Conservation (phyloP, 1,140 invertebrate species). For the Mercenaria mercenaria region DNA sequence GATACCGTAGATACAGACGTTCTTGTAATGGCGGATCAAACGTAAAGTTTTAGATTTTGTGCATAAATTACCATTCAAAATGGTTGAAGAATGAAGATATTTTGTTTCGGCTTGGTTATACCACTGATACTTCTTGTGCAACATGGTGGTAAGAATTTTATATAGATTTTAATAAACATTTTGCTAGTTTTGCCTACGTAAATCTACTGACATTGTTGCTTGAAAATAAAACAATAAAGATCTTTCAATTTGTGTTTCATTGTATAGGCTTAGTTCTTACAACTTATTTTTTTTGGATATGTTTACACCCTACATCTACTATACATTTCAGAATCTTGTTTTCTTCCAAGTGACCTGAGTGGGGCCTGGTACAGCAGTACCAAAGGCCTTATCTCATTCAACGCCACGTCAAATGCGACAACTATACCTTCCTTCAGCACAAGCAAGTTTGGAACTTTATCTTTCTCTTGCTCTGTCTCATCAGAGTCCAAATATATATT, state of each 20-base stretch:
- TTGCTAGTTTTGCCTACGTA: no score
- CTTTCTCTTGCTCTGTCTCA: background rate
- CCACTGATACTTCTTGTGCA: background rate
- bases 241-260: no score
- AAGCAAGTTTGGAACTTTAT: slow-evolving; percentile 19
- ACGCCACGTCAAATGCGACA: background rate
- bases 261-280: no score
- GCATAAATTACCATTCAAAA: background rate
- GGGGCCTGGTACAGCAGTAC: slow-evolving; percentile 46
- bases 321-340: slow-evolving; percentile 34
- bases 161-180: no score
- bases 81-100: slow-evolving; percentile 39
- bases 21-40: slow-evolving; percentile 25
- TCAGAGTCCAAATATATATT: slow-evolving; percentile 41
- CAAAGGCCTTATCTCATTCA: slow-evolving; percentile 1
- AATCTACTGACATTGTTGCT: no score
- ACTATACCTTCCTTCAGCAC: slow-evolving; percentile 24
- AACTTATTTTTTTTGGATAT: no score
- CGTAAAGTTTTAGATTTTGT: background rate
- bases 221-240: no score
- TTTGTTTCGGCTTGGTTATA: background rate
- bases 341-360: slow-evolving; percentile 24
- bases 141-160: slow-evolving; percentile 35
- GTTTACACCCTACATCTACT: no score
- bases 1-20: slow-evolving; percentile 46